A percentile compares a stretch with the other conserved stretches of the same genome.
These are phyloP conservation scores for Aepyceros melampus DNA, from an alignment of 2,113 vertebrate genomes.

Conservation along the genomic window DNA sequence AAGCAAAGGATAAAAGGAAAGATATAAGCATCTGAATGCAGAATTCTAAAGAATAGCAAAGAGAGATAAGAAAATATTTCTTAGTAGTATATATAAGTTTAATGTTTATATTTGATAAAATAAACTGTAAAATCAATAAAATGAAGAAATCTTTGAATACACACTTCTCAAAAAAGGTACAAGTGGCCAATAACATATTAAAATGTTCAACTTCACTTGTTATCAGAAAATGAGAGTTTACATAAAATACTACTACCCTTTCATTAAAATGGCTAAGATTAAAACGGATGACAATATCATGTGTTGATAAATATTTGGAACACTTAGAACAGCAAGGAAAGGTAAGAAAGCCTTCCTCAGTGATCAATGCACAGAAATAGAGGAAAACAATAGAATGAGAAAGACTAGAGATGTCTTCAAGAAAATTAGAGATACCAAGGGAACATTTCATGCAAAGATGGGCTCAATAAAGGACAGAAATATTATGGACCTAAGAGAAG, in stretches of 20 bases:
- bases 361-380: background rate
- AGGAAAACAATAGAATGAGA: background rate
- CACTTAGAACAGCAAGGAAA: background rate
- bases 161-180: background rate
- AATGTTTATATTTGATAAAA: background rate
- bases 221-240: background rate
- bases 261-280: background rate
- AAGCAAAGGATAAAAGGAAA: no score
- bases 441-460: background rate
- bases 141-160: background rate
- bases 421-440: background rate
- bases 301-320: background rate
- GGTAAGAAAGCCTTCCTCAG: background rate
- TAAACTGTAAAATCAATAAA: background rate
- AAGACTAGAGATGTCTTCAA: background rate
- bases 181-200: background rate
- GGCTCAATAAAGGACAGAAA: background rate
- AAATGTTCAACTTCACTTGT: background rate
- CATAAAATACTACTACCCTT: background rate
- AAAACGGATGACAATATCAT: background rate
- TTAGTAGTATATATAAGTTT: background rate
- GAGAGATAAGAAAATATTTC: no score
- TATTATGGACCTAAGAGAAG: background rate
- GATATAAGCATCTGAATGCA: no score
- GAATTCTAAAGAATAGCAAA: no score